Evolutionary conservation across 2,113 vertebrate species (phyloP), one percentile per base, ranked within the genome.

Genomic region (Vidua macroura): DNA sequence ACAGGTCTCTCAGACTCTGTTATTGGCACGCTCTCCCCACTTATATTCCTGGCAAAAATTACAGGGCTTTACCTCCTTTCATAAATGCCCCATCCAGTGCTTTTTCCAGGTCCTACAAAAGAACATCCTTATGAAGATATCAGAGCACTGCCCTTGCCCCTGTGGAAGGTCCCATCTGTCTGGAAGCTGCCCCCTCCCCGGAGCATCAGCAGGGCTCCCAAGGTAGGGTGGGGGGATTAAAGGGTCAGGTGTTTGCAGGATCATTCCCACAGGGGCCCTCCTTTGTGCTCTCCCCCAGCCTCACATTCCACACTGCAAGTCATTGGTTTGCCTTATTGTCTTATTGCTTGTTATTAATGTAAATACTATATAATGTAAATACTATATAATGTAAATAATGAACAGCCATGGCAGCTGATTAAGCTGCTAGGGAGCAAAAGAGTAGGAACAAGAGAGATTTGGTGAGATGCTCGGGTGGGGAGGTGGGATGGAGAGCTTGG

Each of bases 41-140:
- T 88, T 37, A 18, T 4, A 46, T 30, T 23, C 28, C 39, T 67
- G 70, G 30, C 35, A 52, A 62, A 84, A 82, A 63, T 66, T 22
- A 37, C 35, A 23, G 48, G 60, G 46, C 43, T 83, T 84, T 5
- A 30, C 62, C 63, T 83, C 84, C 66, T 75, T 74, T 85, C 33
- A 10, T 63, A 76, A 93, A 77, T 23, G 16, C 5, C 28, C 59
- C 16, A 6, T 46, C 30, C 58, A 19, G 81, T 85, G 15, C 33
- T 87, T 94, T 83, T 90, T 94, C 66, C 90, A 98, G 99, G 98
- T 78, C 97, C 97, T 68, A 73, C 92, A 76, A 98, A 98, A 93
- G 98, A 99, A 87, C 98, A 98, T 94, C 97, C 98, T 11, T 99
- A 99, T 84, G 99, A 99, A 96, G 98, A 99, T 86, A 97, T 99